phyloP scores from a whole-genome alignment of 2,797 vertebrate genomes.

The Orestias chungarensis region DNA sequence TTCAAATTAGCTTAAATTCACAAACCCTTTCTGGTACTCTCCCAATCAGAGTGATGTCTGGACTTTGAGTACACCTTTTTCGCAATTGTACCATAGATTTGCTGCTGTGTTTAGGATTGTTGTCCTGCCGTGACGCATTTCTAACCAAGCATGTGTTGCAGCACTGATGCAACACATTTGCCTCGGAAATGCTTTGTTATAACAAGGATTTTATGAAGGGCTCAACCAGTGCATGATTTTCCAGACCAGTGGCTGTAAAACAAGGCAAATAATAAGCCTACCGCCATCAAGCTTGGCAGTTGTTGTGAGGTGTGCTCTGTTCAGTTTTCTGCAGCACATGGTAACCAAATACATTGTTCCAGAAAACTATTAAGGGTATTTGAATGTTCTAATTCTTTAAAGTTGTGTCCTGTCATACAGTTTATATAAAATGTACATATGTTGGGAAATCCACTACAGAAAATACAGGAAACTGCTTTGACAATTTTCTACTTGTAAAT shows the following conservation, averaged over 20 bases:
- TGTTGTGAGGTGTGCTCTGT: background rate
- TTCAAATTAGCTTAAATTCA: background rate
- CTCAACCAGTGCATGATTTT: too few species aligned
- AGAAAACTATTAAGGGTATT: too few species aligned
- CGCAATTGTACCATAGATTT: background rate
- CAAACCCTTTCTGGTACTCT: background rate
- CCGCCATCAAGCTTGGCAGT: background rate
- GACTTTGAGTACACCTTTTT: background rate
- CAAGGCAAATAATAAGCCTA: background rate
- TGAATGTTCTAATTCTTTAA: background rate
- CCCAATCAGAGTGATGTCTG: background rate
- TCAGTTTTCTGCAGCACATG: background rate
- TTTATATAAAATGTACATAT: background rate
- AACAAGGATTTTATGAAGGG: background rate
- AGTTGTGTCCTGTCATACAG: background rate
- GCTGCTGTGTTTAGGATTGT: background rate
- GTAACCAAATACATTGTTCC: background rate
- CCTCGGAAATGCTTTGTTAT: background rate
- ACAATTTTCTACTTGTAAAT: background rate
- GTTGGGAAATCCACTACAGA: too few species aligned
- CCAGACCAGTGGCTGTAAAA: background rate
- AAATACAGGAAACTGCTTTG: background rate
- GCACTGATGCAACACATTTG: background rate
- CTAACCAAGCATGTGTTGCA: background rate
- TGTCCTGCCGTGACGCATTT: background rate